phyloP scores from a whole-genome alignment of 2,888 invertebrate species.

The Tuberolachnus salignus region DNA sequence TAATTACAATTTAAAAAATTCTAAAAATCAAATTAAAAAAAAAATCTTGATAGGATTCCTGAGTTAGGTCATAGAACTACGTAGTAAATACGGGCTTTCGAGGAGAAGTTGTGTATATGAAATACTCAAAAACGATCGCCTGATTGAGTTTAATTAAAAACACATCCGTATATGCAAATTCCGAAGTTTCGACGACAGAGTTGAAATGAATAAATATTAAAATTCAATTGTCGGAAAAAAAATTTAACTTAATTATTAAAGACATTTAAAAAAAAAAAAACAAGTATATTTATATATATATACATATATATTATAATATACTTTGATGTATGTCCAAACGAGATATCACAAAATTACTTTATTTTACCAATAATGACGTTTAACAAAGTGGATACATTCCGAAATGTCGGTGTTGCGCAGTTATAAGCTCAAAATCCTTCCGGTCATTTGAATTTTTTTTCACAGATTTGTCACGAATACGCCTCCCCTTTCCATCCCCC shows the following conservation, averaged over 20 bases:
- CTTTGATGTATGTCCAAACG: neutral
- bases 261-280: too few relatives aligned
- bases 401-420: too few relatives aligned
- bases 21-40: neutral
- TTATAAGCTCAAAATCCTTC: too few relatives aligned
- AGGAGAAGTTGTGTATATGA: too few relatives aligned
- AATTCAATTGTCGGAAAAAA: neutral
- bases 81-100: neutral
- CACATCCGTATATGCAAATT: neutral
- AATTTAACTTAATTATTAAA: too few relatives aligned
- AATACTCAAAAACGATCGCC: neutral
- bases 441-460: too few relatives aligned
- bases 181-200: neutral
- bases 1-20: neutral
- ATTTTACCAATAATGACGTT: too few relatives aligned
- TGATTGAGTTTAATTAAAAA: neutral
- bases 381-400: too few relatives aligned
- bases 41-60: neutral
- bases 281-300: too few relatives aligned
- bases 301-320: slow-evolving; percentile 24
- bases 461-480: too few relatives aligned
- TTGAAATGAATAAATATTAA: neutral
- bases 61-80: neutral
- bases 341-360: neutral
- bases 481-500: too few relatives aligned